Percentiles rank a stretch among this genome's conserved stretches.
These are phyloP conservation scores for Hyperoplus immaculatus DNA, from an alignment of 2,797 vertebrate genomes.

Conservation along the genomic window DNA sequence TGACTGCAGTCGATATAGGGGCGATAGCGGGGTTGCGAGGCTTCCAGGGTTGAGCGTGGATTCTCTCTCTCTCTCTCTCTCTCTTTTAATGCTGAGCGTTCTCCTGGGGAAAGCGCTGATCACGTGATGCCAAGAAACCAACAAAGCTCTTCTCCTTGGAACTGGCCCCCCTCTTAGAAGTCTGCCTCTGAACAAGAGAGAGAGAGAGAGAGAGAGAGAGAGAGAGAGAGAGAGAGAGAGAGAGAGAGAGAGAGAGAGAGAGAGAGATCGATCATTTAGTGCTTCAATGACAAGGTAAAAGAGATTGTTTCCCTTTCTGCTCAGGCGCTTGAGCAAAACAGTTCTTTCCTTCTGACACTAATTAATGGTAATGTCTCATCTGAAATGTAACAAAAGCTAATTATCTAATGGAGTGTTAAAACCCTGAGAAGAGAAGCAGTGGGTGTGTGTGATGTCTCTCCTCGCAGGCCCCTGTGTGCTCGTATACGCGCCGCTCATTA, in stretches of 20 bases:
- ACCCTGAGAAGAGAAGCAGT: conserved; percentile 57
- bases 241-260: conserved; percentile 39
- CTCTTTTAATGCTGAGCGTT: too few relatives aligned
- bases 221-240: conserved; percentile 26
- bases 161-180: conserved; percentile 37
- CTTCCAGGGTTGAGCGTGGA: conserved; percentile 34
- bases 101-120: conserved; percentile 60
- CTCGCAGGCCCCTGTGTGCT: conserved; percentile 50
- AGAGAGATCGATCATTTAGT: conserved; percentile 63
- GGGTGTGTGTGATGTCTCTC: conserved; percentile 69
- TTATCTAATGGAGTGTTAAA: conserved; percentile 81
- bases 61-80: conserved; percentile 52
- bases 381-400: conserved; percentile 80
- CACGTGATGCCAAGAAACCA: conserved; percentile 69
- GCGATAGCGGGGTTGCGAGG: conserved; percentile 60
- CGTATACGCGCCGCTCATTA: conserved; percentile 70
- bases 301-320: conserved; percentile 68
- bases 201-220: conserved; percentile 3
- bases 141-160: conserved; percentile 51
- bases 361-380: conserved; percentile 80
- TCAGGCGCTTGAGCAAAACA: conserved; percentile 67
- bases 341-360: conserved; percentile 74
- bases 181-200: conserved; percentile 47
- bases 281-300: conserved; percentile 70
- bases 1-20: conserved; percentile 53